Evolutionary conservation across 2,797 vertebrate species (phyloP), one percentile per base, ranked within the genome.

Genomic region (Falco naumanni): DNA sequence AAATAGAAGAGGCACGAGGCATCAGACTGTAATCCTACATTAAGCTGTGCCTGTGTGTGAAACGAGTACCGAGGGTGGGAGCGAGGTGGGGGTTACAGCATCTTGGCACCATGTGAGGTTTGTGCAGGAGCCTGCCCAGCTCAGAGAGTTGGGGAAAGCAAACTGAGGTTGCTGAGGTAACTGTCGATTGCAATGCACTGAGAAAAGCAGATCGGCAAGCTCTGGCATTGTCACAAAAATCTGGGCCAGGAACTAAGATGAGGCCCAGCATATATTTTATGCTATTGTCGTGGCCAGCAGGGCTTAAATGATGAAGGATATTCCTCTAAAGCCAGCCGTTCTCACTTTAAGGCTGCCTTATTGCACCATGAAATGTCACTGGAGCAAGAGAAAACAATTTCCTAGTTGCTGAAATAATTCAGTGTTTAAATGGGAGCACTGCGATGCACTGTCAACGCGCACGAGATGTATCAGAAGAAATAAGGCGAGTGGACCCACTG

Each of bases 11-110:
- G 29, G 29, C 33, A 20, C 0, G 4, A 65, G 84, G 41, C 25
- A 8, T 16, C 0, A 3, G 45, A 4, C 15, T 51, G 51, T 8
- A 29, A 53, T 17, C 33, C 1, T 1, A 15, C 41, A 6, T 10
- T 26, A 12, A 0, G 0, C 48, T 21, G n/a, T 13, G 13, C n/a
- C 28, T 8, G 3, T 5, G 41, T 14, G 21, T 0, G 4, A 50
- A 69, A 20, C 25, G 12, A 19, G 48, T 1, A 5, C 25, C 0
- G 4, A 25, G 85, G 25, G 19, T 33, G 48, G 48, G 37, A 60
- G 47, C 0, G 0, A 48, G n/a, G 54, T 15, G 20, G 31, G 28
- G n/a, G 13, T 60, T 71, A 39, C 0, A 2, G 37, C 43, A 16
- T 16, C 88, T 33, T 28, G 47, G 81, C 70, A 53, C 17, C 1